These are phyloP conservation scores for Eutolmus rufibarbis DNA, from an alignment of 2,888 invertebrate species.

Conservation along the genomic window DNA sequence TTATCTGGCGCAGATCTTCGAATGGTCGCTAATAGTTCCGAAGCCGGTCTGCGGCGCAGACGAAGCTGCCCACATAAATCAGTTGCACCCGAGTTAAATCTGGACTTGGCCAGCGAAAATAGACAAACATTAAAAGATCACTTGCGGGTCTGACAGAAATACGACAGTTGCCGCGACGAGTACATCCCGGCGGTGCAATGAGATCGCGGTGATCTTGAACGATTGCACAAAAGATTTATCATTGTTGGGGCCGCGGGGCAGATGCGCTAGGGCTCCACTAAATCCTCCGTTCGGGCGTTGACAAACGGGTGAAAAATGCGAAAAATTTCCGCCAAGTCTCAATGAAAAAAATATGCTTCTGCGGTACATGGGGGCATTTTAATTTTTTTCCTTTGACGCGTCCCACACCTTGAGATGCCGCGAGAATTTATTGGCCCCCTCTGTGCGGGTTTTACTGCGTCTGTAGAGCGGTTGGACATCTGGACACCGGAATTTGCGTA, in stretches of 20 bases:
- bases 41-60: conserved; percentile 41
- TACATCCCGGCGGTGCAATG: conserved; percentile 7
- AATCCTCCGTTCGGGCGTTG: neutral
- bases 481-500: neutral
- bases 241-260: conserved; percentile 1
- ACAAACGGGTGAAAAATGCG: conserved; percentile 11
- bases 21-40: conserved; percentile 2
- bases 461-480: neutral
- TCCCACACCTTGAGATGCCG: neutral
- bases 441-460: neutral
- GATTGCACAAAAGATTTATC: conserved; percentile 36
- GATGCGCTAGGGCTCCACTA: neutral
- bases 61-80: conserved; percentile 52
- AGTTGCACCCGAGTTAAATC: conserved; percentile 46
- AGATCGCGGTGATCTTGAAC: conserved; percentile 26
- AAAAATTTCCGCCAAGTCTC: neutral
- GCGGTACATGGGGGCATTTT: neutral
- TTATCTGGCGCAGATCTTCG: conserved; percentile 16
- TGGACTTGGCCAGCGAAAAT: conserved; percentile 13
- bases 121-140: conserved; percentile 13
- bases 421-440: neutral
- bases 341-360: neutral
- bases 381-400: neutral
- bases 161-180: conserved; percentile 18
- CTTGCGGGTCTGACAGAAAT: conserved; percentile 14